Base-by-base conservation (phyloP, 2,797 vertebrate genomes). In the Synanceia verrucosa region DNA sequence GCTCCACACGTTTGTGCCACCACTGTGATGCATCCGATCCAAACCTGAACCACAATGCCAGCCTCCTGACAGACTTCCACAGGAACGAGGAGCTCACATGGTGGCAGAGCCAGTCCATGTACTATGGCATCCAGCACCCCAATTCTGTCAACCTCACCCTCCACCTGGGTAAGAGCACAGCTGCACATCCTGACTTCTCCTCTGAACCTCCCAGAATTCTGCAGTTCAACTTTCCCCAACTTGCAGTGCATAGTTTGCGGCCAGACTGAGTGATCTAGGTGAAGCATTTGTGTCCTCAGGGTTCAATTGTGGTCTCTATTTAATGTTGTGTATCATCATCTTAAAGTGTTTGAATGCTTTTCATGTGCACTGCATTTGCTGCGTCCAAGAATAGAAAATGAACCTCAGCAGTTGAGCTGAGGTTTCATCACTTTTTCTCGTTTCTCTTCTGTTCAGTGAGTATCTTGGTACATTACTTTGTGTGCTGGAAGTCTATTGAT, bases 21-120 rank as follows among this genome's bases (percentile, higher is more conserved):
- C 85, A 68, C 73, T 98, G 97, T 26, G 92, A 97, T 0, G 91
- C 92, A 0, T 53, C 26, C 0, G 83, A 96, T 67, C 92, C 93
- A 0, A 65, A 0, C 47, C 88, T 23, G 28, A 94, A 93, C 86
- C 97, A 96, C 94, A 93, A 94, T 0, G 92, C 95, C 88, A 91
- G 91, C 81, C 91, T 94, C 76, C 95, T 99, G 90, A 97, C 95
- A 0, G 97, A 98, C 91, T 98, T 98, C 91, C 93, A 98, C 91
- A 95, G 89, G 65, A 94, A 94, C 4, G 96, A 97, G 53, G 97
- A 97, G 75, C 94, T 93, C 78, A 98, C 96, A 16, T 98, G 96
- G 96, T 99, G 97, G 97, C 97, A 99, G 91, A 99, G 97, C 89
- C 97, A 97, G 84, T 96, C 97, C 84, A 98, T 99, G 97, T 96